Conservation (phyloP, 2,888 invertebrate genomes). For the Tricholauxania praeusta region DNA sequence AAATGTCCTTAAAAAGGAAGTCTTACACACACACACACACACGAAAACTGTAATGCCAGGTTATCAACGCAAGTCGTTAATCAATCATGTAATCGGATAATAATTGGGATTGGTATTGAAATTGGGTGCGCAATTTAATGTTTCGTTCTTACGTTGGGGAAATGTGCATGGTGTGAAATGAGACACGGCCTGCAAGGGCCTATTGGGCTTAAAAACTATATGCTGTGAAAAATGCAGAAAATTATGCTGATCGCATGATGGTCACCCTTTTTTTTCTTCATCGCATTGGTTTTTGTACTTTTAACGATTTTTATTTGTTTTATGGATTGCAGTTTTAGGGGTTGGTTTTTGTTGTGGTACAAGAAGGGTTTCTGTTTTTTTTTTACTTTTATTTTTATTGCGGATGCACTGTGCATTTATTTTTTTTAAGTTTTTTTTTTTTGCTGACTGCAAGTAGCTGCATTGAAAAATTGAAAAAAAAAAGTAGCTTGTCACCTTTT, state of each 20-base stretch:
- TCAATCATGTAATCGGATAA: slow-evolving; percentile 38
- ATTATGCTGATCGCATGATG: neutral
- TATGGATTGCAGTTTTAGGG: slow-evolving; percentile 23
- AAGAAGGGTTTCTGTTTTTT: slow-evolving; percentile 6
- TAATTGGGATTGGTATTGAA: slow-evolving; percentile 26
- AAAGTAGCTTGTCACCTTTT: too few relatives aligned
- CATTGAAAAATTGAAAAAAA: too few relatives aligned
- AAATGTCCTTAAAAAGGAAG: too few relatives aligned
- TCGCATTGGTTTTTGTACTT: neutral
- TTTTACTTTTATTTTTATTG: slow-evolving; percentile 8
- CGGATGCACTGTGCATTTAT: slow-evolving; percentile 7
- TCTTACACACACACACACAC: neutral
- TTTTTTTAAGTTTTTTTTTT: neutral
- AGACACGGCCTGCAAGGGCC: slow-evolving; percentile 1
- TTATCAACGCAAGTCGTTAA: slow-evolving; percentile 26
- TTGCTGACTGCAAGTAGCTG: neutral
- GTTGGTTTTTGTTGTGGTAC: slow-evolving; percentile 22
- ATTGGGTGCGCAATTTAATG: slow-evolving; percentile 4
- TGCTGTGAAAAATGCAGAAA: slow-evolving; percentile 5
- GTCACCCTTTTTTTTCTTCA: neutral
- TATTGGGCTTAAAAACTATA: too few relatives aligned
- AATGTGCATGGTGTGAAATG: slow-evolving; percentile 8
- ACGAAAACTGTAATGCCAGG: neutral
- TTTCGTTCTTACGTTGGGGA: neutral
- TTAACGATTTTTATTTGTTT: slow-evolving; percentile 16